phyloP scores from a whole-genome alignment of 2,113 vertebrate species.

The Chionodraco myersi region DNA sequence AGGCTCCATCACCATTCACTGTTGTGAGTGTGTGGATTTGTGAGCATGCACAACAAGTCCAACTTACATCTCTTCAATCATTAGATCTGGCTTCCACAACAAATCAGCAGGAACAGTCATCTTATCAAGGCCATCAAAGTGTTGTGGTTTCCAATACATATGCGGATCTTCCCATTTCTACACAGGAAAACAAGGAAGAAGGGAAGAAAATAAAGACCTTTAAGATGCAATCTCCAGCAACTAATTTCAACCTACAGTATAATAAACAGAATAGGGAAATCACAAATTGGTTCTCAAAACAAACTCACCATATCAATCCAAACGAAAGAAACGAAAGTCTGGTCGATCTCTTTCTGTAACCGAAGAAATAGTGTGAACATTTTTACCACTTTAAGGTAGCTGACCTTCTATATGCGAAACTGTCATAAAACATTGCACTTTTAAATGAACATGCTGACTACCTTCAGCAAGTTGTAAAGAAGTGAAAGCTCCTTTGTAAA shows the following conservation, averaged over 20 bases:
- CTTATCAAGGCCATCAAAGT: constrained; percentile 33
- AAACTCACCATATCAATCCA: constrained; percentile 5
- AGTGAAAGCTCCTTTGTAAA: too few relatives aligned
- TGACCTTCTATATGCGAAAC: neutral
- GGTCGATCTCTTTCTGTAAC: neutral
- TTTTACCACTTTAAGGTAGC: neutral
- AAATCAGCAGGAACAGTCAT: constrained; percentile 12
- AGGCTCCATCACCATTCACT: neutral
- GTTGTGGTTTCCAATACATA: constrained; percentile 24
- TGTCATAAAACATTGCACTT: too few relatives aligned
- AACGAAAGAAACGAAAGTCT: neutral
- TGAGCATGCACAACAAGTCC: neutral
- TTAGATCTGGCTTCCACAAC: constrained; percentile 63
- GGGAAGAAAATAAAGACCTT: neutral
- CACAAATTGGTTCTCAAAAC: neutral
- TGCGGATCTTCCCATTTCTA: constrained; percentile 51
- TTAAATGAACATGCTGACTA: too few relatives aligned
- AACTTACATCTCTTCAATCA: constrained; percentile 63
- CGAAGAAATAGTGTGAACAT: constrained; percentile 1
- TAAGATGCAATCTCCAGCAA: too few relatives aligned
- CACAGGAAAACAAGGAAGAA: neutral
- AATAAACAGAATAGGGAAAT: neutral
- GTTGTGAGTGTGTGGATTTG: neutral
- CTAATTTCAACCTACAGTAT: neutral
- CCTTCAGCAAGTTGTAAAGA: too few relatives aligned